Evolutionary conservation across 2,113 vertebrate genomes (phyloP).

Genomic region (Mirounga angustirostris): DNA sequence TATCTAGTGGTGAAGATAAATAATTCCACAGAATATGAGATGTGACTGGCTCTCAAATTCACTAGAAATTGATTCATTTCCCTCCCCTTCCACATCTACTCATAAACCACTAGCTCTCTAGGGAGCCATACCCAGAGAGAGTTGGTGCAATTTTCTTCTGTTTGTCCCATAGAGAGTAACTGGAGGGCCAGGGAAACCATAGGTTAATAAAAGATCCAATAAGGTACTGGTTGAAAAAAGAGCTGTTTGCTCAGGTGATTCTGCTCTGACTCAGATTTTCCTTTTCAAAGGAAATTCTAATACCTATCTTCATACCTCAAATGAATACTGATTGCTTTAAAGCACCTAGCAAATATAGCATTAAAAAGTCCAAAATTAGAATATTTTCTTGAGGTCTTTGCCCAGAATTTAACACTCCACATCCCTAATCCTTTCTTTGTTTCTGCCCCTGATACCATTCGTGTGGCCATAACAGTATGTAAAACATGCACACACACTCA

Average conservation of each 20-base stretch:
- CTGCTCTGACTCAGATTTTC: background rate
- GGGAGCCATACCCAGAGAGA: background rate
- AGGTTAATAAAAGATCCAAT: background rate
- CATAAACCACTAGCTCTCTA: background rate
- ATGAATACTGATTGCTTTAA: background rate
- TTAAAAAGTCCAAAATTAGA: background rate
- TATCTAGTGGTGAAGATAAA: background rate
- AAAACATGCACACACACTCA: background rate
- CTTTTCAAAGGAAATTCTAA: background rate
- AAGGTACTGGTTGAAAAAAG: background rate
- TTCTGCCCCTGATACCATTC: background rate
- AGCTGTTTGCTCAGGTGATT: background rate
- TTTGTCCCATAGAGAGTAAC: background rate
- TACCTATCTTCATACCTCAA: background rate
- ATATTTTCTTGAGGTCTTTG: background rate
- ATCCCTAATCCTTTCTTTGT: background rate
- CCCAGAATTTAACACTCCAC: background rate
- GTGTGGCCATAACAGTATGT: background rate
- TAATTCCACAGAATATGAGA: background rate
- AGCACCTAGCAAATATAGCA: background rate
- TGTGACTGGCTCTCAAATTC: background rate
- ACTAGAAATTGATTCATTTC: background rate
- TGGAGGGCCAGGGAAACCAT: no score
- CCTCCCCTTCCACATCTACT: background rate
- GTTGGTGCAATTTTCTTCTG: background rate